Evolutionary conservation across 1,140 invertebrate species (phyloP).

Genomic region (Himalopsyche phryganea): DNA sequence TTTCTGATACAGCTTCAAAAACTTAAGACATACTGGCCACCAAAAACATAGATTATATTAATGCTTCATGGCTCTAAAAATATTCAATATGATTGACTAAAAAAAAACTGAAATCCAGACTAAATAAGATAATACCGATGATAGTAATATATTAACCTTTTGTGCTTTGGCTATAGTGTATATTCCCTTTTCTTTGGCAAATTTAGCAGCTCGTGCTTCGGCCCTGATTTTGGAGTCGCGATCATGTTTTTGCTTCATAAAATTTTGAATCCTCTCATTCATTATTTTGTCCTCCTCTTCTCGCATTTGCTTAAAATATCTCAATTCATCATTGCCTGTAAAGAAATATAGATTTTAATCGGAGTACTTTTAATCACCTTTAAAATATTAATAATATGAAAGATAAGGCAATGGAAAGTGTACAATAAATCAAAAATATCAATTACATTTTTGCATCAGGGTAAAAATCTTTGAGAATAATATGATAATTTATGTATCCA

Average conservation of each 20-base stretch:
- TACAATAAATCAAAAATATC: not conserved
- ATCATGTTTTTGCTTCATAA: slow-evolving; percentile 43
- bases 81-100: too few relatives aligned
- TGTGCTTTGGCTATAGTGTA: slow-evolving; percentile 48
- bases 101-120: too few relatives aligned
- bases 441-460: not conserved
- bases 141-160: too few relatives aligned
- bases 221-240: slow-evolving; percentile 41
- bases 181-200: slow-evolving; percentile 49
- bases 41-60: too few relatives aligned
- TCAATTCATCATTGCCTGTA: slow-evolving; percentile 46
- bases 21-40: too few relatives aligned
- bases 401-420: not conserved
- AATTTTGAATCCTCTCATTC: slow-evolving; percentile 44
- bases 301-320: slow-evolving; percentile 47
- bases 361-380: not conserved
- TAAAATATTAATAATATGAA: not conserved
- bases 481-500: not conserved
- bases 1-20: not conserved
- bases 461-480: not conserved
- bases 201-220: slow-evolving; percentile 43
- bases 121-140: too few relatives aligned
- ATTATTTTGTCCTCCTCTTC: slow-evolving; percentile 47
- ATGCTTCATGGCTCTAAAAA: too few relatives aligned
- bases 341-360: not conserved